phyloP scores from a whole-genome alignment of 2,113 vertebrate genomes.

The Osmerus mordax region DNA sequence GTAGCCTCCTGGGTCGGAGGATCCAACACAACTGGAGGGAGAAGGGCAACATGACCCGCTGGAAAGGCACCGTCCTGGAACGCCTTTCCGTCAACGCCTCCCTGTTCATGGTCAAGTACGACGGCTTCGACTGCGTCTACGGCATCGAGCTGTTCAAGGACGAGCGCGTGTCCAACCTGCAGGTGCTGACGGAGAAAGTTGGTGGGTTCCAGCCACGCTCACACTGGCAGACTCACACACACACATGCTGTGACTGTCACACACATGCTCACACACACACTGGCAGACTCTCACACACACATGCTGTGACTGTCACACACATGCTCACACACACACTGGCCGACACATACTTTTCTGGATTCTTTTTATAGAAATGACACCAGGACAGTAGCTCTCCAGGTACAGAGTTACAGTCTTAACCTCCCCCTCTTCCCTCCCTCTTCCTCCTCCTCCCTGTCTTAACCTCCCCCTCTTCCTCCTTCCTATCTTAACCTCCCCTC shows the following conservation, averaged over 20 bases:
- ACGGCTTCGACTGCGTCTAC: conserved; percentile 78
- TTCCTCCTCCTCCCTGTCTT: no score
- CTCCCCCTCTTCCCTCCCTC: no score
- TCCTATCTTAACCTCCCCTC: no score
- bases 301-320: background rate
- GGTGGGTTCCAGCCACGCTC: conserved; percentile 57
- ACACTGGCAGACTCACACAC: background rate
- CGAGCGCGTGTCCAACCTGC: conserved; percentile 72
- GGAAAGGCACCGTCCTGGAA: conserved; percentile 80
- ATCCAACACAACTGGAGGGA: conserved; percentile 80
- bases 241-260: no score
- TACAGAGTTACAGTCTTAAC: no score
- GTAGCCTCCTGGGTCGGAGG: conserved; percentile 72
- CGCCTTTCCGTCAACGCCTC: conserved; percentile 72
- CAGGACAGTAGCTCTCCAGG: no score
- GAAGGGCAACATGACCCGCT: conserved; percentile 76
- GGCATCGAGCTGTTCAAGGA: conserved; percentile 82
- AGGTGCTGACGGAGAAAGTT: conserved; percentile 74
- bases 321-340: no score
- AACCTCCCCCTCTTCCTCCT: no score
- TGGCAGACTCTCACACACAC: background rate
- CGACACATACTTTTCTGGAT: no score
- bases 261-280: background rate
- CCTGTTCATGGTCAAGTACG: conserved; percentile 80
- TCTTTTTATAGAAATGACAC: no score